These are phyloP conservation scores for Parnassius smintheus DNA, from an alignment of 2,888 invertebrate species.

Conservation along the genomic window DNA sequence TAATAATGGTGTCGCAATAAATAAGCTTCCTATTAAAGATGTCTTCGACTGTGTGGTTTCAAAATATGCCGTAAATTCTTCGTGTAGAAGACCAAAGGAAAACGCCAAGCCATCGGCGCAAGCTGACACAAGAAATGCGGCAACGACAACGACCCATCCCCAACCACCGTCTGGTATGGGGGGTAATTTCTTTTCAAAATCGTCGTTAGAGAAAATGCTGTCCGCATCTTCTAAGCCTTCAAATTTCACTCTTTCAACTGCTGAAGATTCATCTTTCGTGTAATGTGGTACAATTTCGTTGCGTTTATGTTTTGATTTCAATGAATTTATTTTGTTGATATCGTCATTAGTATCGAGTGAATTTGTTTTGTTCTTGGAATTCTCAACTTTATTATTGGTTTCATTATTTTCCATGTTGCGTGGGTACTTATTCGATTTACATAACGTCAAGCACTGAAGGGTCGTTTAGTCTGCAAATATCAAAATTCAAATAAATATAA, in stretches of 20 bases:
- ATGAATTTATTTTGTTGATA: constrained; percentile 61
- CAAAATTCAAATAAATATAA: neutral
- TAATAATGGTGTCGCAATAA: constrained; percentile 92
- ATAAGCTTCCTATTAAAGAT: constrained; percentile 93
- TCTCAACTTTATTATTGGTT: neutral
- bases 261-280: constrained; percentile 39
- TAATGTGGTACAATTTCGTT: constrained; percentile 47
- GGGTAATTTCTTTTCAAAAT: constrained; percentile 66
- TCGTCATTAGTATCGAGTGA: constrained; percentile 40
- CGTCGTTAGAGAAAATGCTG: constrained; percentile 64
- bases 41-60: constrained; percentile 90
- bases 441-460: constrained; percentile 3
- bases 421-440: neutral
- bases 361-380: constrained; percentile 30
- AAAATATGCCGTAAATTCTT: constrained; percentile 89
- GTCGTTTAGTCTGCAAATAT: constrained; percentile 8
- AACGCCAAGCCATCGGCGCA: constrained; percentile 96
- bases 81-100: constrained; percentile 93
- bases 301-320: constrained; percentile 52
- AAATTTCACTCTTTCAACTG: constrained; percentile 67
- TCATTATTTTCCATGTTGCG: constrained; percentile 11
- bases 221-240: constrained; percentile 71
- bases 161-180: constrained; percentile 91
- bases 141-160: constrained; percentile 94
- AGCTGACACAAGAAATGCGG: constrained; percentile 91